A percentile compares a stretch with the other conserved stretches of the same genome.
phyloP scores from a whole-genome alignment of 1,140 invertebrate genomes.

The Aphis gossypii region DNA sequence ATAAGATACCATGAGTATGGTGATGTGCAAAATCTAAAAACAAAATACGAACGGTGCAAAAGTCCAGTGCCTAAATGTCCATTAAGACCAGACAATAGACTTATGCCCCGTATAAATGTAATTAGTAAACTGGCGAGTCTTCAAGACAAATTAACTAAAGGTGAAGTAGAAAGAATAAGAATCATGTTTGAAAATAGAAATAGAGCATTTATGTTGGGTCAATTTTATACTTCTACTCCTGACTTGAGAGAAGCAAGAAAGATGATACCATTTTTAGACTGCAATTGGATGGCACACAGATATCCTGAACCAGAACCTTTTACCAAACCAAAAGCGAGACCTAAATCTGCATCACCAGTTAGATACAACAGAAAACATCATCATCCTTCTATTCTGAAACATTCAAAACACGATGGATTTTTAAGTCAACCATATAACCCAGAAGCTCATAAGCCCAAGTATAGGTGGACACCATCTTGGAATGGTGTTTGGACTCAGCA shows the following conservation, averaged over 20 bases:
- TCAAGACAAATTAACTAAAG: constrained; percentile 63
- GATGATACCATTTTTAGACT: constrained; percentile 78
- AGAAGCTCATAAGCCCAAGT: constrained; percentile 75
- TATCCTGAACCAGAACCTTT: constrained; percentile 66
- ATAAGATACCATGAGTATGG: constrained; percentile 68
- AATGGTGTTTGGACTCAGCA: constrained; percentile 53
- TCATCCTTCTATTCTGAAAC: constrained; percentile 72
- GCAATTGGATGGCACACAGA: constrained; percentile 78
- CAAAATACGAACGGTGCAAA: constrained; percentile 65
- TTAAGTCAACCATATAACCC: constrained; percentile 77
- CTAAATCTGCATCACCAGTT: constrained; percentile 65
- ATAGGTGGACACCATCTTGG: constrained; percentile 74
- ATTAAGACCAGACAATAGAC: constrained; percentile 73
- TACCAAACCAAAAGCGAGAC: constrained; percentile 64
- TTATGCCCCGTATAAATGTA: constrained; percentile 87
- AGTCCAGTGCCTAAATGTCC: constrained; percentile 72
- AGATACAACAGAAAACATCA: constrained; percentile 60
- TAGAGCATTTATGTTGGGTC: constrained; percentile 67
- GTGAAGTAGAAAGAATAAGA: constrained; percentile 74
- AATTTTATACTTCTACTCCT: constrained; percentile 83
- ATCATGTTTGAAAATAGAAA: constrained; percentile 71
- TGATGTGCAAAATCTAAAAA: constrained; percentile 71
- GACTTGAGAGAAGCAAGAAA: constrained; percentile 79
- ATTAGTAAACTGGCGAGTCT: constrained; percentile 83
- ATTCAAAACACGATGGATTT: constrained; percentile 68